phyloP scores from a whole-genome alignment of 2,797 vertebrate genomes.

The Stomatorhinus walkeri region DNA sequence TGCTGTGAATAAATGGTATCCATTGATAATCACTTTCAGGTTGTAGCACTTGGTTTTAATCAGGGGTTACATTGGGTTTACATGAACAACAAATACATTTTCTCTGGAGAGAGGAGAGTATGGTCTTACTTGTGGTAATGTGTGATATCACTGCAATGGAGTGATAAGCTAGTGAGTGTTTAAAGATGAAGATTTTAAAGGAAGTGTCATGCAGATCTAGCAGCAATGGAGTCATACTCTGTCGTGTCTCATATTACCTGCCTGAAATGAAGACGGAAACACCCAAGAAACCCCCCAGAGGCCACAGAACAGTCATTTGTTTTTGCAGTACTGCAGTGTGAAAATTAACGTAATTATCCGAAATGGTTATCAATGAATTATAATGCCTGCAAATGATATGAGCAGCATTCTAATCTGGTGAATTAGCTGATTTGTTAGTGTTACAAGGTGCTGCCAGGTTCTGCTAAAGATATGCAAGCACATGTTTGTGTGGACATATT shows the following conservation, averaged over 20 bases:
- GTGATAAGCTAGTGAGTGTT: neutral
- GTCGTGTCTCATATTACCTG: neutral
- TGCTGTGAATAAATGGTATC: neutral
- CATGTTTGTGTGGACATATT: neutral
- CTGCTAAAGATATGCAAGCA: neutral
- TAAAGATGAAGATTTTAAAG: conserved; percentile 7
- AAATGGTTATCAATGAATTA: neutral
- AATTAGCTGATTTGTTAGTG: neutral
- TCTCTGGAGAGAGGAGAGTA: neutral
- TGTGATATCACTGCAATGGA: neutral
- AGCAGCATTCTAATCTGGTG: neutral
- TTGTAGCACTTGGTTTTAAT: neutral
- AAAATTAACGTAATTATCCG: neutral
- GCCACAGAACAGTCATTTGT: neutral
- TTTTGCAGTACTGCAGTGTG: neutral
- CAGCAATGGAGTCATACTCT: neutral
- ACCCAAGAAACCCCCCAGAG: neutral
- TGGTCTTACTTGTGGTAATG: neutral
- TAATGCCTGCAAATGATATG: neutral
- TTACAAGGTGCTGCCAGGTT: neutral
- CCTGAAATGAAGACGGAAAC: neutral
- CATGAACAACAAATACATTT: neutral
- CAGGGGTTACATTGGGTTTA: neutral
- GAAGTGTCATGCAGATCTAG: neutral
- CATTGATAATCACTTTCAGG: neutral